Evolutionary conservation across 2,888 invertebrate genomes (phyloP).

Genomic region (Cheilosia impressa): DNA sequence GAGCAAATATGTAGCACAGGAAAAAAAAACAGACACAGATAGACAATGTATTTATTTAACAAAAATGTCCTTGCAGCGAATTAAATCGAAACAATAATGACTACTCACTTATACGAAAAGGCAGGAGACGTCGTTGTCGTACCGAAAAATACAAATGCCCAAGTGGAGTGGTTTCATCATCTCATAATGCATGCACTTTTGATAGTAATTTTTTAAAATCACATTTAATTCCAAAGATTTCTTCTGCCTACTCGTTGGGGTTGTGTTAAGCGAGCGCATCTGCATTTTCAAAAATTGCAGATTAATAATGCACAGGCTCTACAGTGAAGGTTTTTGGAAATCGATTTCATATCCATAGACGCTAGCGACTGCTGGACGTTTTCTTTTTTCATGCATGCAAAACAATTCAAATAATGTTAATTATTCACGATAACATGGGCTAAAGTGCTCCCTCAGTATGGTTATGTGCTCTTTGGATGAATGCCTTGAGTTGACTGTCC

Average conservation of each 20-base stretch:
- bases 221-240: constrained; percentile 60
- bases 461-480: constrained; percentile 26
- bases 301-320: constrained; percentile 57
- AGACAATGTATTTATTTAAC: constrained; percentile 72
- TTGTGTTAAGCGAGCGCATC: constrained; percentile 21
- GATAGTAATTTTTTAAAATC: constrained; percentile 64
- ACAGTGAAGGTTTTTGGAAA: constrained; percentile 48
- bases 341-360: constrained; percentile 38
- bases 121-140: constrained; percentile 31
- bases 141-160: constrained; percentile 33
- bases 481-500: constrained; percentile 30
- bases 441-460: constrained; percentile 37
- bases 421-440: constrained; percentile 47
- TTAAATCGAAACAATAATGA: constrained; percentile 72
- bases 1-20: constrained; percentile 56
- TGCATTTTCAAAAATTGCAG: constrained; percentile 28
- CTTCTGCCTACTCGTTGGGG: constrained; percentile 10
- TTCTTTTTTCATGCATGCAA: constrained; percentile 13
- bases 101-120: constrained; percentile 53
- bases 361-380: not conserved
- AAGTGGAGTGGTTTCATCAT: constrained; percentile 52
- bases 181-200: constrained; percentile 67
- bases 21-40: constrained; percentile 28
- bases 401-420: constrained; percentile 64
- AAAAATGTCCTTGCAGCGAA: constrained; percentile 71